A percentile compares a stretch with the other conserved stretches of the same genome.
phyloP scores from a whole-genome alignment of 2,888 invertebrate species.

The Sesia bembeciformis region DNA sequence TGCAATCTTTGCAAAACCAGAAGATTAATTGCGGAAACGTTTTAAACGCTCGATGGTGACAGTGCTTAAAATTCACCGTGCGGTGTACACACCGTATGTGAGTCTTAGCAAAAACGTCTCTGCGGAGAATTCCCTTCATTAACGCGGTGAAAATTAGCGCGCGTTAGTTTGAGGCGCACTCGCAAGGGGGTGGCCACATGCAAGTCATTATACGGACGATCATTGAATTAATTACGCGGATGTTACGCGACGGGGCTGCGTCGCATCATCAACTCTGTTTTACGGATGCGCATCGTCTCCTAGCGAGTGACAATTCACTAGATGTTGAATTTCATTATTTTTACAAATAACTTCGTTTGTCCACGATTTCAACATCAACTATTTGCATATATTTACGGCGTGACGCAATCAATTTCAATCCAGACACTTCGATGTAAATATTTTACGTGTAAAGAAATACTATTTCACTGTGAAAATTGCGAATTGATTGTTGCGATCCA shows the following conservation, averaged over 20 bases:
- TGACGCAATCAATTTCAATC: too few species aligned
- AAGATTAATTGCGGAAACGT: too few species aligned
- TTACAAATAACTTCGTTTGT: too few species aligned
- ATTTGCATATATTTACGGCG: too few species aligned
- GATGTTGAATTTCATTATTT: too few species aligned
- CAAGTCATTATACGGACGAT: constrained; percentile 70
- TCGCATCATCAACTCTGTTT: constrained; percentile 2
- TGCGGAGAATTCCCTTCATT: constrained; percentile 54
- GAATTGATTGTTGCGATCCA: constrained; percentile 48
- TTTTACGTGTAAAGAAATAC: too few species aligned
- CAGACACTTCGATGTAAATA: too few species aligned
- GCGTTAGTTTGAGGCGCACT: constrained; percentile 51
- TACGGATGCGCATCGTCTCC: background rate
- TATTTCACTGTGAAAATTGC: constrained; percentile 17
- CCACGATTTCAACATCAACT: too few species aligned
- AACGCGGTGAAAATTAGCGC: constrained; percentile 55
- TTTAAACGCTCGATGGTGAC: too few species aligned
- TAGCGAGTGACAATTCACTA: background rate
- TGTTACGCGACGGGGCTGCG: constrained; percentile 25
- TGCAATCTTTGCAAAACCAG: too few species aligned
- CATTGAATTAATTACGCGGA: constrained; percentile 67
- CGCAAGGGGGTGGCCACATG: constrained; percentile 47
- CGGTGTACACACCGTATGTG: constrained; percentile 4
- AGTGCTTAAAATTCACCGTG: too few species aligned
- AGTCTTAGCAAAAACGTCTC: constrained; percentile 49